Evolutionary conservation across 2,888 invertebrate genomes (phyloP).

Genomic region (Lypha dubia): DNA sequence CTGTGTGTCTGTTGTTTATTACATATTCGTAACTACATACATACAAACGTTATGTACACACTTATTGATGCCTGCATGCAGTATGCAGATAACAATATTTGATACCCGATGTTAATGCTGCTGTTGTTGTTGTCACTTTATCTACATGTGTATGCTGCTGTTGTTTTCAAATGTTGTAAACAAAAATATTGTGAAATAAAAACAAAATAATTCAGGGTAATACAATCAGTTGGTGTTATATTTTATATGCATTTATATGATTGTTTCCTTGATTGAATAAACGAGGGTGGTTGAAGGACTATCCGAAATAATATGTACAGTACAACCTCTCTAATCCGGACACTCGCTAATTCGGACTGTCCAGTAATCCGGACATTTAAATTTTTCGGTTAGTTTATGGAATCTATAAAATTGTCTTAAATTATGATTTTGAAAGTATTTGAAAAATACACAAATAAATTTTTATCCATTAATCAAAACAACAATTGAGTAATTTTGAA

Average conservation of each 20-base stretch:
- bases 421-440: no score
- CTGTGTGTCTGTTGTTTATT: not conserved
- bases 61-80: slow-evolving; percentile 1
- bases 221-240: slow-evolving; percentile 56
- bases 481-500: no score
- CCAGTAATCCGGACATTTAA: no score
- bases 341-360: no score
- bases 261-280: slow-evolving; percentile 2
- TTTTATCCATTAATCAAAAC: no score
- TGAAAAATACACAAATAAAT: no score
- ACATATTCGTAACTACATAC: slow-evolving; percentile 8
- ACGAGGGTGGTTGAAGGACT: slow-evolving; percentile 13
- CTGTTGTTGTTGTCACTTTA: slow-evolving; percentile 24
- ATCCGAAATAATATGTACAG: not conserved
- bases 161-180: slow-evolving; percentile 46
- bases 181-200: slow-evolving; percentile 38
- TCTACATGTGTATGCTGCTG: slow-evolving; percentile 14
- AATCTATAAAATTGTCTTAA: no score
- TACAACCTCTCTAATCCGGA: no score
- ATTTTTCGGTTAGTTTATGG: no score
- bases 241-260: slow-evolving; percentile 6
- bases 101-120: slow-evolving; percentile 3
- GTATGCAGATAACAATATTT: slow-evolving; percentile 33
- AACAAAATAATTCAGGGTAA: slow-evolving; percentile 33
- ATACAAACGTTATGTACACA: no score